Evolutionary conservation across 2,797 vertebrate genomes (phyloP).

Genomic region (Protosalanx chinensis): DNA sequence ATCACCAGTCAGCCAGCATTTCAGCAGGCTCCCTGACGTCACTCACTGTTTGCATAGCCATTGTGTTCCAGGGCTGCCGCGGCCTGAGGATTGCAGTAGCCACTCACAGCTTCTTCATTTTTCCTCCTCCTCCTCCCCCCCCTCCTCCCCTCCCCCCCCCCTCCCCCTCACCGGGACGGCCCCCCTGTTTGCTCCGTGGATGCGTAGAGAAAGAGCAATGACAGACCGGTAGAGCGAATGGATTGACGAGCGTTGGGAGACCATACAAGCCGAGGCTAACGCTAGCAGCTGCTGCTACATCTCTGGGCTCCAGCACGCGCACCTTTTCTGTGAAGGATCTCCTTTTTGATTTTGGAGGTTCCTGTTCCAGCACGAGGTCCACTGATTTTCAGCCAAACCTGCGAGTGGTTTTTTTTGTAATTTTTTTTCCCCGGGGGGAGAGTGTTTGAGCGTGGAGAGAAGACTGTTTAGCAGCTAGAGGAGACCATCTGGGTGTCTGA

Average conservation of each 20-base stretch:
- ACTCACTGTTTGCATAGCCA: constrained; percentile 83
- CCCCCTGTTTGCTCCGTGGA: neutral
- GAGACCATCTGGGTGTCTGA: constrained; percentile 66
- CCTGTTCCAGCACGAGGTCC: neutral
- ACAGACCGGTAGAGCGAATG: constrained; percentile 32
- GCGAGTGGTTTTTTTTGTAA: constrained; percentile 5
- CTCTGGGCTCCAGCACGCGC: constrained; percentile 69
- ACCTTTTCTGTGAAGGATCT: constrained; percentile 24
- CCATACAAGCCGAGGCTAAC: constrained; percentile 41
- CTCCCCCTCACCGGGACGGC: constrained; percentile 11
- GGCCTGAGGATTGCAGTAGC: constrained; percentile 74
- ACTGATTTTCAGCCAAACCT: constrained; percentile 15
- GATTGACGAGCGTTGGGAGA: constrained; percentile 25
- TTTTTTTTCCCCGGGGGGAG: neutral
- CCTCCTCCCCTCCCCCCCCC: no score
- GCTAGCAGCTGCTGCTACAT: constrained; percentile 50
- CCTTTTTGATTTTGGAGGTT: neutral
- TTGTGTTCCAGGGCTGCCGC: constrained; percentile 81
- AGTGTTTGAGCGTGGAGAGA: constrained; percentile 16
- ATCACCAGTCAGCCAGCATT: constrained; percentile 67
- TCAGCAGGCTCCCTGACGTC: constrained; percentile 86
- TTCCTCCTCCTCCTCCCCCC: no score
- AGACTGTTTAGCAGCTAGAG: constrained; percentile 32
- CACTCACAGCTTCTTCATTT: constrained; percentile 55
- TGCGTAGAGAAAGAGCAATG: constrained; percentile 51